Base-by-base conservation (phyloP, 1,140 invertebrate genomes). In the Trachymyrmex cornetzi region DNA sequence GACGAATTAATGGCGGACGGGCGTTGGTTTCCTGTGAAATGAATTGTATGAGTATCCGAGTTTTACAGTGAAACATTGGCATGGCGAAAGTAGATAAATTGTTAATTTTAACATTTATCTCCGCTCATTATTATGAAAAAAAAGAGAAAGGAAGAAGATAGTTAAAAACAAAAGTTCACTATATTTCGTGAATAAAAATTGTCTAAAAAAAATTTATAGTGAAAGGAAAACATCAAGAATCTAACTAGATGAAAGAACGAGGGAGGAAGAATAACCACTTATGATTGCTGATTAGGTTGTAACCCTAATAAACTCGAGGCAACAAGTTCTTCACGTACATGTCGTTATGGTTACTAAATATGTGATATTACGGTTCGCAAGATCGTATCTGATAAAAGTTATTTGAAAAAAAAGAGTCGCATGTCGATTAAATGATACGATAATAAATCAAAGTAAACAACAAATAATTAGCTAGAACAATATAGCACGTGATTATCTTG, bases 11-110 rank as follows among this genome's bases (percentile, higher is more conserved):
- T 53, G 4, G 24, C 75, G 38, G 86, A 86, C 66, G 66, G 84
- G 82, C 61, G 74, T 88, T 67, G 57, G 59, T 88, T 88, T 89
- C 66, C 75, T 53, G 67, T 48, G 69, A 85, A 59, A 44, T 44
- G 38, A 44, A 71, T 79, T 86, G 63, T 81, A 87, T 22, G 44
- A 55, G 69, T 22, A 75, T 77, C 34, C 16, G 24, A 48, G 38
- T 27, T 55, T 48, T 74, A 53, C 6, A n/a, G 2, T 2, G 19
- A 38, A n/a, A 22, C 34, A 12, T 59, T 59, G 16, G 7, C 22
- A 48, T 14, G n/a, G n/a, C 27, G 14, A 84, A 74, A 84, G 19
- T 63, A 61, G 71, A 75, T 16, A 27, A 50, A 50, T 48, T 11
- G 16, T 14, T 34, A 14, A 34, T 61, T 48, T 59, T 48, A 27